Percentiles rank a stretch among this genome's conserved stretches.
phyloP scores from a whole-genome alignment of 2,113 vertebrate genomes.

The Acrocephalus kingi region DNA sequence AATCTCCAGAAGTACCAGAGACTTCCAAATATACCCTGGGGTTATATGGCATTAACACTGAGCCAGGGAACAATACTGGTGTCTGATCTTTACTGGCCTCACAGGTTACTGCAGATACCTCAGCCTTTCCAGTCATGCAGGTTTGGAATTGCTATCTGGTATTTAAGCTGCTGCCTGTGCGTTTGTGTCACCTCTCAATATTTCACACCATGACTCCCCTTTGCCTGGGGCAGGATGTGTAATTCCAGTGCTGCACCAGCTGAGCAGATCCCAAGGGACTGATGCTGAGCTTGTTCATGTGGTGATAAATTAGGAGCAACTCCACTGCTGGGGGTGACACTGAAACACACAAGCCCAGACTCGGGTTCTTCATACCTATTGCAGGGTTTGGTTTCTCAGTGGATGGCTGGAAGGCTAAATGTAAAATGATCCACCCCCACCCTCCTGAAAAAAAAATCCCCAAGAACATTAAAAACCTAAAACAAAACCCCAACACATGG shows the following conservation, averaged over 20 bases:
- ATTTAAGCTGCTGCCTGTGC: neutral
- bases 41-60: neutral
- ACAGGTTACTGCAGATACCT: neutral
- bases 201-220: neutral
- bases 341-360: neutral
- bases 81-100: neutral
- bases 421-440: neutral
- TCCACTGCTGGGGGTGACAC: neutral
- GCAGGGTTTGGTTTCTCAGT: neutral
- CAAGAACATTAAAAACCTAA: neutral
- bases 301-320: neutral
- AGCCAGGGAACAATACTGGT: neutral
- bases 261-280: neutral
- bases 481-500: neutral
- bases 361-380: neutral
- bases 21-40: neutral
- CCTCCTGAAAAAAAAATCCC: neutral
- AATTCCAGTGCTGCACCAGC: neutral
- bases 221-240: neutral
- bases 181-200: neutral
- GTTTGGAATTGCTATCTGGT: neutral
- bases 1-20: neutral
- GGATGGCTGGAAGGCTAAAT: neutral
- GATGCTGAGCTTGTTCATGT: neutral
- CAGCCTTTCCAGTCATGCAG: neutral